A percentile compares a stretch with the other conserved stretches of the same genome.
phyloP scores from a whole-genome alignment of 2,113 vertebrate genomes.

The Paralichthys olivaceus region DNA sequence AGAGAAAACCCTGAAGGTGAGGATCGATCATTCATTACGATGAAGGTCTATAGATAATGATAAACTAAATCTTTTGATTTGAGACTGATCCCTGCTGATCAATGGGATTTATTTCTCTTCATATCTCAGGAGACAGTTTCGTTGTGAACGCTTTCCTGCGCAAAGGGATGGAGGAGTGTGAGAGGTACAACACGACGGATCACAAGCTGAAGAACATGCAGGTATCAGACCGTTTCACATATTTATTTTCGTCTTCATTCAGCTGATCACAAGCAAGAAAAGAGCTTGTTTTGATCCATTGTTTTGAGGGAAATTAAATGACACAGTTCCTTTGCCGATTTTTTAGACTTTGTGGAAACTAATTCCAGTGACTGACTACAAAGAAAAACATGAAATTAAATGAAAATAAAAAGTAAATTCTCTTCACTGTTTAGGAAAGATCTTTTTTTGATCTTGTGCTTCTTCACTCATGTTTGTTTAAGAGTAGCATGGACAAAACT shows the following conservation, averaged over 20 bases:
- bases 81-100: slow-evolving; percentile 14
- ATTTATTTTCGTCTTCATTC: not conserved
- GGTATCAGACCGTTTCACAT: slow-evolving; percentile 62
- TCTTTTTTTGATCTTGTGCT: not conserved
- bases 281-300: too few relatives aligned
- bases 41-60: not conserved
- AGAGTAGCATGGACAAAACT: slow-evolving; percentile 1
- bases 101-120: slow-evolving; percentile 9
- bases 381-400: not conserved
- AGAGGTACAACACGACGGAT: slow-evolving; percentile 74
- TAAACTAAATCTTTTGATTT: not conserved
- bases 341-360: not conserved
- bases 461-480: not conserved
- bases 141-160: slow-evolving; percentile 83
- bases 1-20: slow-evolving; percentile 87
- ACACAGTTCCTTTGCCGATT: not conserved
- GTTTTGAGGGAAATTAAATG: not conserved
- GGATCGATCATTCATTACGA: slow-evolving; percentile 1
- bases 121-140: slow-evolving; percentile 83
- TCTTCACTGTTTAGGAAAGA: too few relatives aligned
- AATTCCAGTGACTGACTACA: not conserved
- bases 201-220: slow-evolving; percentile 78
- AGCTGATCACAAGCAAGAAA: not conserved
- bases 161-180: slow-evolving; percentile 82
- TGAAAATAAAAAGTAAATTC: too few relatives aligned